A percentile compares a stretch with the other conserved stretches of the same genome.
phyloP scores from a whole-genome alignment of 2,113 vertebrate species.

The Xiphias gladius region DNA sequence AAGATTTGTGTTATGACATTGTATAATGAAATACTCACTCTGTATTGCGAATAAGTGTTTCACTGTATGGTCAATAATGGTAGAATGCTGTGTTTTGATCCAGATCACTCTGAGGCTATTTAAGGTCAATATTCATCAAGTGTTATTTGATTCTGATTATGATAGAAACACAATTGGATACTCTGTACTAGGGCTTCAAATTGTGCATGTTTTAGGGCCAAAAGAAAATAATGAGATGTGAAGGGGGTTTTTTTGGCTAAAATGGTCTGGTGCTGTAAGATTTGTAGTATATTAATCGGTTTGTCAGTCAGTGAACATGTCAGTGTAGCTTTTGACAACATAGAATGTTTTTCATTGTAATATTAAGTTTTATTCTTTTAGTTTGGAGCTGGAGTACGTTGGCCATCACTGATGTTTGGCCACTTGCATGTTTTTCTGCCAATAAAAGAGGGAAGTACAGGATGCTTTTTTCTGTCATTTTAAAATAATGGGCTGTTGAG shows the following conservation, averaged over 20 bases:
- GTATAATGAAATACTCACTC: background rate
- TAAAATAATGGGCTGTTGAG: background rate
- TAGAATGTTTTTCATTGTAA: constrained; percentile 6
- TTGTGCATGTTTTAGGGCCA: constrained; percentile 32
- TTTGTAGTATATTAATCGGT: background rate
- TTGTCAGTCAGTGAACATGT: background rate
- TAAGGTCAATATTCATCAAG: background rate
- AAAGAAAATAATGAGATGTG: constrained; percentile 10
- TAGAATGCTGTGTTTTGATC: constrained; percentile 16
- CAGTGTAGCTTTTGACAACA: background rate
- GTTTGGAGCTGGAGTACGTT: background rate
- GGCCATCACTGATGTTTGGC: background rate
- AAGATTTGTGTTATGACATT: background rate
- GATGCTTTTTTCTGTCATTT: background rate
- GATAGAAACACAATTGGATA: background rate
- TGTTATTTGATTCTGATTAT: background rate
- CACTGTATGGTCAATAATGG: constrained; percentile 1
- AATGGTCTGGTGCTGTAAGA: constrained; percentile 7
- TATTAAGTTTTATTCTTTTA: background rate
- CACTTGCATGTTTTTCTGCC: constrained; percentile 35
- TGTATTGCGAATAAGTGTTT: background rate
- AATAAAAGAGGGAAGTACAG: constrained; percentile 1
- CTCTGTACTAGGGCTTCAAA: background rate
- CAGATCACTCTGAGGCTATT: constrained; percentile 6
- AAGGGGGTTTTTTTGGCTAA: constrained; percentile 5